These are phyloP conservation scores for Phengaris alcon DNA, from an alignment of 2,888 invertebrate species.

Conservation along the genomic window DNA sequence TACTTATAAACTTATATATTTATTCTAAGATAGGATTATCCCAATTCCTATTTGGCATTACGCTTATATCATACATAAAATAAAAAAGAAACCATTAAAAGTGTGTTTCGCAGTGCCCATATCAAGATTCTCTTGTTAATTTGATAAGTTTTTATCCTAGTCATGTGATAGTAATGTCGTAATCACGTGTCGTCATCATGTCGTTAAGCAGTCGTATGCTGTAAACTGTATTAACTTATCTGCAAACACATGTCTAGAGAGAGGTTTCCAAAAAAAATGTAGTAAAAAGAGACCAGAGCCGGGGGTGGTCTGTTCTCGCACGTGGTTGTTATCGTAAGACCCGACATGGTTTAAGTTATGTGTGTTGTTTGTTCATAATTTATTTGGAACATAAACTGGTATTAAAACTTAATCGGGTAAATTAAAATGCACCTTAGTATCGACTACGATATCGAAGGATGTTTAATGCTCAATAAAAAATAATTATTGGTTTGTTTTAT, in stretches of 20 bases:
- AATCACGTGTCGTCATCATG: neutral
- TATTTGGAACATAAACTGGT: conserved; percentile 2
- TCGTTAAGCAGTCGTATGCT: conserved; percentile 44
- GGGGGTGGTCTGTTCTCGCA: conserved; percentile 58
- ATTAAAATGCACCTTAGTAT: neutral
- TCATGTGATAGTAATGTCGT: neutral
- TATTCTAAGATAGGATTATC: too few species aligned
- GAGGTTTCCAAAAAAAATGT: conserved; percentile 57
- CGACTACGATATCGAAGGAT: too few species aligned
- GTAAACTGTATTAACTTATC: conserved; percentile 51
- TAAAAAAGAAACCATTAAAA: neutral
- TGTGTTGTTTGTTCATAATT: neutral
- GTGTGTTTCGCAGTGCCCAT: neutral
- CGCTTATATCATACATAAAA: too few species aligned
- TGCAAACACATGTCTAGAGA: conserved; percentile 65
- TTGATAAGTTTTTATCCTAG: neutral
- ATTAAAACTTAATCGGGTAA: neutral
- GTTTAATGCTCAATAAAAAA: too few species aligned
- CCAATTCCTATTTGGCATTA: too few species aligned
- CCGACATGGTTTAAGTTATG: neutral
- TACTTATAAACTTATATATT: too few species aligned
- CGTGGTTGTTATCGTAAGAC: conserved; percentile 42
- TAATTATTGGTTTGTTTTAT: too few species aligned
- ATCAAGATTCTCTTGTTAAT: neutral
- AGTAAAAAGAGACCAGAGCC: conserved; percentile 50